Base-by-base conservation (phyloP, 2,113 vertebrate genomes). In the Zosterops borbonicus region DNA sequence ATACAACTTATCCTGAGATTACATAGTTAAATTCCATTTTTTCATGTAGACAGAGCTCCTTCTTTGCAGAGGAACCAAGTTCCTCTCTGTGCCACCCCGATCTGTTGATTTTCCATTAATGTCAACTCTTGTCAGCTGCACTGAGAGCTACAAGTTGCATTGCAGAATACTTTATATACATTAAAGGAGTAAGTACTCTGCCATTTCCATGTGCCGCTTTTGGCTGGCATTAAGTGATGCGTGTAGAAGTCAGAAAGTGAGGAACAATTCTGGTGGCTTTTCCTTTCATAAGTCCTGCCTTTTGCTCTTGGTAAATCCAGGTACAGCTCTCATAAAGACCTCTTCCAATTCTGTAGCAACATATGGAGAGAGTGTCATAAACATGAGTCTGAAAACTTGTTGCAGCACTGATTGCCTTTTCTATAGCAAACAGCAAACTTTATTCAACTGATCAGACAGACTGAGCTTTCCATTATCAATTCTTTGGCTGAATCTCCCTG, bases 21-120 rank as follows among this genome's bases (percentile, higher is more conserved):
- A 87, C 63, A 22, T 65, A 84, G 92, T 87, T 92, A 83, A 77
- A 70, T 3, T 4, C 42, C 39, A 14, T 80, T 83, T 95, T 95
- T 91, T 87, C 85, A 92, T 71, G 70, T 68, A 90, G 79, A 24
- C 27, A 67, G 68, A 94, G 53, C 56, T 90, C 55, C 87, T 90
- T 92, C 85, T 37, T 83, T 86, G 60, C 47, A 74, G 60, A 93
- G 68, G 69, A 93, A 76, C 73, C 27, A 50, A 60, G 74, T 87
- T 95, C 53, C 52, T 83, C 37, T 71, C 89, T 18, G 19, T 93
- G 83, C 83, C 83, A 87, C 69, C 76, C 69, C 79, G 65, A 89
- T 92, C 76, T 87, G 60, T 87, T 95, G 88, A 87, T 92, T 95
- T 93, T 55, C 77, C 77, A 44, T 95, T 93, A 89, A 92, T 60